phyloP scores from a whole-genome alignment of 1,140 invertebrate species.

The Sarcophaga peregrina region DNA sequence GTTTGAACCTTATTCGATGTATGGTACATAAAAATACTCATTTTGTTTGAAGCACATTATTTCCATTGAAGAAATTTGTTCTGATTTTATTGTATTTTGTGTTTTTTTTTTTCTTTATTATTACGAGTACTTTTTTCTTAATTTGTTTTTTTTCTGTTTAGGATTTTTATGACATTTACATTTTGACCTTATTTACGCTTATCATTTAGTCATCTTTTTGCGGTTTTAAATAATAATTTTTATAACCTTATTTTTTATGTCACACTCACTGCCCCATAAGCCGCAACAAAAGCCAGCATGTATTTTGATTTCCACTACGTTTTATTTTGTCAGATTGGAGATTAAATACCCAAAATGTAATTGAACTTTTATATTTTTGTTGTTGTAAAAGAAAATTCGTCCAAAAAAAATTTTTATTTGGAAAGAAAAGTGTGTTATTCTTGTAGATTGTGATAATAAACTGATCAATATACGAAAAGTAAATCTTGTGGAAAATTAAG shows the following conservation, averaged over 20 bases:
- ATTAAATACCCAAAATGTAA: not conserved
- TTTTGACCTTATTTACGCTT: not conserved
- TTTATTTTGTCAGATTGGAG: not conserved
- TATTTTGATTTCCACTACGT: not conserved
- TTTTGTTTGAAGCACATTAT: not conserved
- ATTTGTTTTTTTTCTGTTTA: not conserved
- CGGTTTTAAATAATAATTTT: not conserved
- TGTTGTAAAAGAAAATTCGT: too few species aligned
- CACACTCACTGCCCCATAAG: not conserved
- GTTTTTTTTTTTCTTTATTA: not conserved
- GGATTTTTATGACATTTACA: conserved; percentile 15
- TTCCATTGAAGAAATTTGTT: not conserved
- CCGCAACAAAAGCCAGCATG: not conserved
- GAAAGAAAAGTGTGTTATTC: too few species aligned
- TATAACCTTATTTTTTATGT: not conserved
- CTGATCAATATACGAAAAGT: too few species aligned
- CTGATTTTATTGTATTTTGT: not conserved
- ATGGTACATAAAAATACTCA: too few species aligned
- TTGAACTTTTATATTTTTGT: not conserved
- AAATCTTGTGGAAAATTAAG: too few species aligned
- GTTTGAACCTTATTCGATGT: not conserved
- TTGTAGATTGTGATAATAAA: too few species aligned
- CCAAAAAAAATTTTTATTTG: too few species aligned
- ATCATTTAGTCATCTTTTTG: conserved; percentile 10
- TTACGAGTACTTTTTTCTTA: not conserved